phyloP scores from a whole-genome alignment of 1,140 invertebrate genomes.

The Planococcus citri region DNA sequence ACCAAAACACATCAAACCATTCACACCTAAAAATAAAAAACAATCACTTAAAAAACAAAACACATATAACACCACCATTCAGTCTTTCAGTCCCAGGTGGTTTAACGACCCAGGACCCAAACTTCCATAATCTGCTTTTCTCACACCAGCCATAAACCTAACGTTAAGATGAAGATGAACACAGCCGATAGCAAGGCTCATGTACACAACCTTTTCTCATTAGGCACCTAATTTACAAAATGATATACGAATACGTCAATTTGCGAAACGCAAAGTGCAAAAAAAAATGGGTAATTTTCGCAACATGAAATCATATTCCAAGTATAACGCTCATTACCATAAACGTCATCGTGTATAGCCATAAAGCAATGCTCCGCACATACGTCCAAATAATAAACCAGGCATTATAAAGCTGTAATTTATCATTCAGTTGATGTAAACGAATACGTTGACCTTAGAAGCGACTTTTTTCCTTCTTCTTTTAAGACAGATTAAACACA shows the following conservation, averaged over 20 bases:
- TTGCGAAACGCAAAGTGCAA: background rate
- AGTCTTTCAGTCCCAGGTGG: too few species aligned
- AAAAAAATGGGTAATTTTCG: background rate
- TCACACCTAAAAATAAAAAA: too few species aligned
- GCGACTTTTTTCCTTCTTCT: background rate
- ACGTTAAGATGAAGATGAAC: too few species aligned
- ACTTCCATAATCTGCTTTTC: too few species aligned
- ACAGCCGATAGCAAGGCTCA: too few species aligned
- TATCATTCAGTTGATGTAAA: conserved; percentile 4
- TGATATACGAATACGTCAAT: background rate
- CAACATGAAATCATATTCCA: background rate
- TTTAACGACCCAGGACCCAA: too few species aligned
- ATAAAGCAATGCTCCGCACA: background rate
- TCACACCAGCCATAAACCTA: too few species aligned
- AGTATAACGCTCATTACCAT: background rate
- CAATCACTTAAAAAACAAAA: too few species aligned
- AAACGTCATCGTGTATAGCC: background rate
- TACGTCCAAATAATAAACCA: background rate
- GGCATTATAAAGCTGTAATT: background rate
- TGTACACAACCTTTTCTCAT: too few species aligned
- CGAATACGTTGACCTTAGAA: background rate
- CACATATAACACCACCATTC: too few species aligned
- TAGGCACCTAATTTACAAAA: too few species aligned
- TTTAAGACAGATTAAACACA: background rate
- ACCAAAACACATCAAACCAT: too few species aligned